These are phyloP conservation scores for Metacarcinus magister DNA, from an alignment of 2,888 invertebrate genomes.

Conservation along the genomic window DNA sequence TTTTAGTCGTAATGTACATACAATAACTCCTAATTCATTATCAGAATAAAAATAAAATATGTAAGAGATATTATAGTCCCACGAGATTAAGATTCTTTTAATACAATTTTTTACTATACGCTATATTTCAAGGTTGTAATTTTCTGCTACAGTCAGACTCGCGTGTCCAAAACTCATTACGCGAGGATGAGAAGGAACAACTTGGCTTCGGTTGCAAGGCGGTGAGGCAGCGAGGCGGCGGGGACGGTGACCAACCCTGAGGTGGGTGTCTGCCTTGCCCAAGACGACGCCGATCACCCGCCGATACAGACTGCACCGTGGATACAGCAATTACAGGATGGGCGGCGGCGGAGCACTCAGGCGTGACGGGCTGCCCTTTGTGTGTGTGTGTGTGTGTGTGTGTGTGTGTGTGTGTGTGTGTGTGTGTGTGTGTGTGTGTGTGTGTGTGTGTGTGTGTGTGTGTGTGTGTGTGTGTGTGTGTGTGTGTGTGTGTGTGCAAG, in stretches of 20 bases:
- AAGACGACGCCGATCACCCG: not conserved
- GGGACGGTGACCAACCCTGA: not conserved
- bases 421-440: not conserved
- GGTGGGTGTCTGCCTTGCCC: not conserved
- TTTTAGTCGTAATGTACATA: not conserved
- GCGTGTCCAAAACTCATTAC: not conserved
- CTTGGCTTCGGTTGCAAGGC: too few relatives aligned
- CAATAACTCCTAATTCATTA: too few relatives aligned
- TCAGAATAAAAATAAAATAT: too few relatives aligned
- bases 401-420: slow-evolving; percentile 32
- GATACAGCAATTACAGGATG: not conserved
- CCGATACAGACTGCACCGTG: not conserved
- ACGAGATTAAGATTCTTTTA: too few relatives aligned
- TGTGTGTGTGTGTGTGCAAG: not conserved
- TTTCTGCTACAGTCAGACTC: not conserved
- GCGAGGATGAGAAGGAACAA: not conserved
- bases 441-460: not conserved
- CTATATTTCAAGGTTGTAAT: too few relatives aligned
- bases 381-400: not conserved
- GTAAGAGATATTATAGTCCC: too few relatives aligned
- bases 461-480: not conserved
- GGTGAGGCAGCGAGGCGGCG: not conserved
- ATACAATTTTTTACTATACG: not conserved
- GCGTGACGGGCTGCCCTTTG: not conserved
- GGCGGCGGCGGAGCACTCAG: not conserved